Evolutionary conservation across 2,888 invertebrate species (phyloP).

Genomic region (Drosophila tripunctata): DNA sequence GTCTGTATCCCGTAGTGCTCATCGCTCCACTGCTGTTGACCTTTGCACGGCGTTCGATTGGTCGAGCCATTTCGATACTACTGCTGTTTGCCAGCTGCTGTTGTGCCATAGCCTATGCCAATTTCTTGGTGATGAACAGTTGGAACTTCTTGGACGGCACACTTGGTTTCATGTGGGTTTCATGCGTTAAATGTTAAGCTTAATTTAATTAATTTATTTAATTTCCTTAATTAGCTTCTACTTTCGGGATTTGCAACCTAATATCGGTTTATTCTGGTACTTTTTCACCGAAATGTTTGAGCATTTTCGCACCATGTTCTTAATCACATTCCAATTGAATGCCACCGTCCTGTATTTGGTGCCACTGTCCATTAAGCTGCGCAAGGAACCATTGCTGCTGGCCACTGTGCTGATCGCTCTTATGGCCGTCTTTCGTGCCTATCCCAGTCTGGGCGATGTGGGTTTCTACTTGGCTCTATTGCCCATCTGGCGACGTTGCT

Average conservation of each 20-base stretch:
- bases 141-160: constrained; percentile 89
- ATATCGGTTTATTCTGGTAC: constrained; percentile 99
- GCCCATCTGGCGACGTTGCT: constrained; percentile 95
- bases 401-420: constrained; percentile 92
- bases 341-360: constrained; percentile 95
- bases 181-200: constrained; percentile 85
- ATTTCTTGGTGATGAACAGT: constrained; percentile 87
- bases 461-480: constrained; percentile 95
- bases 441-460: constrained; percentile 98
- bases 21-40: constrained; percentile 91
- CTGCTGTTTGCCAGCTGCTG: constrained; percentile 62
- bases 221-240: constrained; percentile 89
- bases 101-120: constrained; percentile 58
- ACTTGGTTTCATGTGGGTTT: constrained; percentile 94
- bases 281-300: constrained; percentile 99
- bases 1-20: constrained; percentile 92
- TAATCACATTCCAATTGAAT: constrained; percentile 98
- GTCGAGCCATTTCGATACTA: constrained; percentile 37
- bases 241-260: constrained; percentile 97
- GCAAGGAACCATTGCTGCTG: constrained; percentile 91
- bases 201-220: neutral
- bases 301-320: constrained; percentile 97
- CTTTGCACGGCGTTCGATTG: constrained; percentile 53
- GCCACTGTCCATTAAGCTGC: constrained; percentile 92
- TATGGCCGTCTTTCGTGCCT: constrained; percentile 97